phyloP scores from a whole-genome alignment of 2,797 vertebrate species.

The Dipus sagitta region DNA sequence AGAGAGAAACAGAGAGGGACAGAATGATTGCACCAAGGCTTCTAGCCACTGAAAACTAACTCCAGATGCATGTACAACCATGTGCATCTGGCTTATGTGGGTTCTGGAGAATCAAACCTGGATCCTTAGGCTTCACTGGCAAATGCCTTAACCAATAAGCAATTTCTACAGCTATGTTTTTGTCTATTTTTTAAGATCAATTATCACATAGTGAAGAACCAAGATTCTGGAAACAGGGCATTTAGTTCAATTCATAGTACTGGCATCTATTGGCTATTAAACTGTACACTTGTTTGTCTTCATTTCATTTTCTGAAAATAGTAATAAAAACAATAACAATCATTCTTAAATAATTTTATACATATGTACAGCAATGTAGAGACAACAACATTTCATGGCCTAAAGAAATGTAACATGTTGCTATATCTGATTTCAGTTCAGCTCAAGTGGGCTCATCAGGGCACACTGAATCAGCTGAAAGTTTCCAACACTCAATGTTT shows the following conservation, averaged over 20 bases:
- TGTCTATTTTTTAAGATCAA: not conserved
- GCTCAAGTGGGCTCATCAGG: not conserved
- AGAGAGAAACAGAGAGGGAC: too few relatives aligned
- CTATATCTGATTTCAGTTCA: not conserved
- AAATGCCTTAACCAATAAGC: too few relatives aligned
- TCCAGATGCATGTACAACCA: too few relatives aligned
- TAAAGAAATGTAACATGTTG: not conserved
- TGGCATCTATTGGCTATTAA: not conserved
- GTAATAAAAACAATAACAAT: not conserved
- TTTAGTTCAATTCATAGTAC: not conserved
- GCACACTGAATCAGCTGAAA: not conserved
- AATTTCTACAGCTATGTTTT: too few relatives aligned
- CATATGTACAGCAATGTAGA: not conserved
- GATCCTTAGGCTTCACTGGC: too few relatives aligned
- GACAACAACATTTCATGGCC: not conserved
- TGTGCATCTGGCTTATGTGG: too few relatives aligned
- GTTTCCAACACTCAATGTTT: too few relatives aligned
- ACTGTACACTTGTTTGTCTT: not conserved
- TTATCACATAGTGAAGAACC: not conserved
- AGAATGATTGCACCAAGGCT: too few relatives aligned
- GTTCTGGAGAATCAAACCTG: too few relatives aligned
- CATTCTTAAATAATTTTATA: not conserved
- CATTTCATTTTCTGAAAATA: not conserved
- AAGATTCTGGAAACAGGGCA: not conserved
- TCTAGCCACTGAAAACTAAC: too few relatives aligned